Evolutionary conservation across 2,113 vertebrate species (phyloP), one percentile per base, ranked within the genome.

Genomic region (Saccopteryx bilineata): DNA sequence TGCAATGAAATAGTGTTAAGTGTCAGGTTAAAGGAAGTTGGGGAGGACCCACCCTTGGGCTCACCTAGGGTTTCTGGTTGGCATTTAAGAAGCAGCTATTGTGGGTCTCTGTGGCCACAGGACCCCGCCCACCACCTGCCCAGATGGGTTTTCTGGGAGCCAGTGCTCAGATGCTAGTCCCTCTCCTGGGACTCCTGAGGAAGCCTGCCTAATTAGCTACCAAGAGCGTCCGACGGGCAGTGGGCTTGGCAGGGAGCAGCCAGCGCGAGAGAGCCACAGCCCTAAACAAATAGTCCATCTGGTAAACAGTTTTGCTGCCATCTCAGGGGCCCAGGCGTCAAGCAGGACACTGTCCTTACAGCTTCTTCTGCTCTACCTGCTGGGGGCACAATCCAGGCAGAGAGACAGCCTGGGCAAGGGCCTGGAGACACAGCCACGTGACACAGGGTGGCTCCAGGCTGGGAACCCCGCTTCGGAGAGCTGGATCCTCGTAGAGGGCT

Each of bases 391-490:
- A 2, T 15, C 15, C 2, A 56, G 28, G 78, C 19, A 9, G 86
- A 74, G 33, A 31, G 21, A 17, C 23, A 28, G 63, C 13, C 54
- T 2, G 12, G 60, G 48, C 61, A 2, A 28, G 50, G 90, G 17
- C 48, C 66, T n/a, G 9, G 76, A 26, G 63, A 56, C 0, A 0
- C 9, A 79, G 14, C 21, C 1, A 2, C 50, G 1, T 1, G 10
- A 14, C n/a, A 24, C 17, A 39, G 52, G n/a, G 21, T 7, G 68
- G 14, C 68, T 26, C 7, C 18, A 17, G 52, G 26, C 58, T 12
- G 17, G n/a, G 33, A 31, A 2, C 15, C 21, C 84, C 65, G 21
- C 26, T 56, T n/a, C 18, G 14, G 46, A 33, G 54, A 50, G 60
- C 65, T 75, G 80, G n/a, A 1, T 13, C 80, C 52, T 80, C 52